A percentile compares a stretch with the other conserved stretches of the same genome.
Evolutionary conservation across 2,888 invertebrate genomes (phyloP).

Genomic region (Thecophora atra): DNA sequence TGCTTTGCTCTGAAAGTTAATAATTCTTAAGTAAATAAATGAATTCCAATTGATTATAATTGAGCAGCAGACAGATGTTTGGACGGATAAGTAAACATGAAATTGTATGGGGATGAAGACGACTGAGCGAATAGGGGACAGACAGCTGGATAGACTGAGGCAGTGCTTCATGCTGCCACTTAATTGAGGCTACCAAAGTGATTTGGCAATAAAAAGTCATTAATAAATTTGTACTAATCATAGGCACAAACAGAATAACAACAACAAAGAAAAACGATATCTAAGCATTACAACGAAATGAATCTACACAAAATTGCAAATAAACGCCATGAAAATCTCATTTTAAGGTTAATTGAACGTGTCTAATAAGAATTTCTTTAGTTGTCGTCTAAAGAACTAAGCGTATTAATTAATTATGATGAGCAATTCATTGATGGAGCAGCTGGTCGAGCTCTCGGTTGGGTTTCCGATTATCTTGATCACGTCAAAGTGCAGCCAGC

Average conservation of each 20-base stretch:
- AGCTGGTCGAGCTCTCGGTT: too few species aligned
- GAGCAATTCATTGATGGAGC: too few species aligned
- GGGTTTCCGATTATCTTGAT: too few species aligned
- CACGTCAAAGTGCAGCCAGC: too few species aligned
- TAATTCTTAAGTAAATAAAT: constrained; percentile 33
- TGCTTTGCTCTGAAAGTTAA: constrained; percentile 15
- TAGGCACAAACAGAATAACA: background rate
- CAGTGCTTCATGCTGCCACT: background rate
- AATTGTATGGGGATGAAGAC: background rate
- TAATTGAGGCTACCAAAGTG: background rate
- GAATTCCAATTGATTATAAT: constrained; percentile 36
- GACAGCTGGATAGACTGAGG: background rate
- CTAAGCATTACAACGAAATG: too few species aligned
- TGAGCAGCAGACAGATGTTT: constrained; percentile 30
- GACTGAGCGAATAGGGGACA: background rate
- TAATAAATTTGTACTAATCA: background rate
- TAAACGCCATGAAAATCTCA: too few species aligned
- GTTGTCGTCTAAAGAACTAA: too few species aligned
- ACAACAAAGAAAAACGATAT: too few species aligned
- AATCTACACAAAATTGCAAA: too few species aligned
- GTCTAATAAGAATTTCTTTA: too few species aligned
- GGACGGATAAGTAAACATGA: constrained; percentile 12
- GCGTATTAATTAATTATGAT: too few species aligned
- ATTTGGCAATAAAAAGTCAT: background rate
- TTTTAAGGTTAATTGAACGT: too few species aligned